Conservation (phyloP, 1,140 invertebrate species). For the Tribolium madens region DNA sequence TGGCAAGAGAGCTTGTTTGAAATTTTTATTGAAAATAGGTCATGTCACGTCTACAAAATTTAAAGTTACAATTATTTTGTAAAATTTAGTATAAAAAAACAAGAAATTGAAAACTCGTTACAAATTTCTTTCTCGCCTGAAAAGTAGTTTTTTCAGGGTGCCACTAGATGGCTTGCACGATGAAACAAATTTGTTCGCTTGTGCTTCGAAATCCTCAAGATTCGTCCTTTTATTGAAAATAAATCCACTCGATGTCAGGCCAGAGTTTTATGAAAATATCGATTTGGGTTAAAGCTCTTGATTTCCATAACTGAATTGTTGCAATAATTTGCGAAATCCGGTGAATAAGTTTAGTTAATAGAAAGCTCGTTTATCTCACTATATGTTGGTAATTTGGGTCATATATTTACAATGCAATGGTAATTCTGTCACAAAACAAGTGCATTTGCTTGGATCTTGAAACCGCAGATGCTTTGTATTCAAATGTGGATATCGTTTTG, state of each 20-base stretch:
- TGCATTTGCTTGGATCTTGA: constrained; percentile 20
- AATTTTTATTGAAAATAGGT: too few relatives aligned
- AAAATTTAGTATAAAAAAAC: too few relatives aligned
- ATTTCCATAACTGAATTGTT: constrained; percentile 13
- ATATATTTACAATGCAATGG: neutral
- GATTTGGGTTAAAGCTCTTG: neutral
- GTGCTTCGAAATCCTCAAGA: neutral
- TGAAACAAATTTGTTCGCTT: neutral
- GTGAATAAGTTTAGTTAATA: neutral
- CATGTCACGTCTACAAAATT: too few relatives aligned
- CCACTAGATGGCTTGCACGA: neutral
- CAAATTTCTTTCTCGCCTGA: neutral
- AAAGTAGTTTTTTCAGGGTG: too few relatives aligned
- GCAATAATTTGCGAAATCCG: neutral
- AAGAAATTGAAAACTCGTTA: too few relatives aligned
- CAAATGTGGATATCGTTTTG: constrained; percentile 30
- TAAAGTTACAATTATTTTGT: too few relatives aligned
- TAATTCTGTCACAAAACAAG: neutral
- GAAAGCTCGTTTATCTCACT: constrained; percentile 5
- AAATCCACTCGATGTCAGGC: neutral
- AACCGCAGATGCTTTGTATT: constrained; percentile 26
- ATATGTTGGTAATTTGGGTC: constrained; percentile 4
- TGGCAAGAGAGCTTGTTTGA: too few relatives aligned
- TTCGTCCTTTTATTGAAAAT: neutral
- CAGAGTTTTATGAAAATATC: neutral